These are phyloP conservation scores for Doryteuthis pealeii DNA, from an alignment of 1,140 invertebrate species.

Conservation along the genomic window DNA sequence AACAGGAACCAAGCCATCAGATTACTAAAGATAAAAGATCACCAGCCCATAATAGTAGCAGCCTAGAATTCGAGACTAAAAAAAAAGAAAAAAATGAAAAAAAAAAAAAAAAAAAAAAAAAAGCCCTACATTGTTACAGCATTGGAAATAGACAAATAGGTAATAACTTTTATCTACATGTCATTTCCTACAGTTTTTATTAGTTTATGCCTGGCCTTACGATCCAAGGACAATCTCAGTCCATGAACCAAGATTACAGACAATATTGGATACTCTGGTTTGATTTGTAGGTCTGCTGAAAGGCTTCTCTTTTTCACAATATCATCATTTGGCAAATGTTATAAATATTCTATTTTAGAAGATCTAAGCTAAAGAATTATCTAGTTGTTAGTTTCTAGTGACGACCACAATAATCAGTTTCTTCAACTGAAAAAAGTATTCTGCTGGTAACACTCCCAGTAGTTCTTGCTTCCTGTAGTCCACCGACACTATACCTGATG, in stretches of 20 bases:
- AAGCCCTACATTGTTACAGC: not conserved
- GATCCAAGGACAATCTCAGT: slow-evolving; percentile 2
- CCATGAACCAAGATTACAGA: not conserved
- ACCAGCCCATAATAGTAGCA: not conserved
- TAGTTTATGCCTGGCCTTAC: not conserved
- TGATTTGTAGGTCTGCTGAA: not conserved
- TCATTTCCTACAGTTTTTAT: not conserved
- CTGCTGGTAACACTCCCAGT: too few relatives aligned
- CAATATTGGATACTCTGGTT: not conserved
- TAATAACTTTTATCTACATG: not conserved
- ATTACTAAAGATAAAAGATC: slow-evolving; percentile 4
- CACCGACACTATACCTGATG: too few relatives aligned
- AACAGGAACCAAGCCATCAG: too few relatives aligned
- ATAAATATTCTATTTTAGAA: too few relatives aligned
- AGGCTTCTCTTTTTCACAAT: not conserved
- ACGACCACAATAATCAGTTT: too few relatives aligned
- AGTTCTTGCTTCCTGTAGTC: too few relatives aligned
- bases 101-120: too few relatives aligned
- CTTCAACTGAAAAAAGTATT: too few relatives aligned
- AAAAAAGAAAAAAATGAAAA: too few relatives aligned
- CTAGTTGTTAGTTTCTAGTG: too few relatives aligned
- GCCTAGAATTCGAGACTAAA: not conserved
- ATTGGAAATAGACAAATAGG: not conserved
- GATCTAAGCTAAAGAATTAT: too few relatives aligned
- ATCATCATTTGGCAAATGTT: slow-evolving; percentile 3